Percentiles rank a stretch among this genome's conserved stretches.
Conservation (phyloP, 2,113 vertebrate genomes). For the Zeus faber region DNA sequence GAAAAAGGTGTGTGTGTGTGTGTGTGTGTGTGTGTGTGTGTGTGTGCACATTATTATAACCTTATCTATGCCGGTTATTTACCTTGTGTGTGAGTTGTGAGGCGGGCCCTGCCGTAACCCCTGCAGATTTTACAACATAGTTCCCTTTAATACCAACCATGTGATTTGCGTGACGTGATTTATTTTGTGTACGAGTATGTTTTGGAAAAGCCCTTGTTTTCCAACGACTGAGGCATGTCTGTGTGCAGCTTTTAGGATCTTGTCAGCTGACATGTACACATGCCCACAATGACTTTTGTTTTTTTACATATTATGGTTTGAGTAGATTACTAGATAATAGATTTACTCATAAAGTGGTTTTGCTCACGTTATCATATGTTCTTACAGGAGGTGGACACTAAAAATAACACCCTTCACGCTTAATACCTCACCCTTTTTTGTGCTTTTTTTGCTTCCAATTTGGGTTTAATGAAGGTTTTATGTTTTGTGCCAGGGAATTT, state of each 20-base stretch:
- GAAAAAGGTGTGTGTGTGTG: conserved; percentile 47
- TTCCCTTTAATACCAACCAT: conserved; percentile 44
- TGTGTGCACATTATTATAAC: conserved; percentile 10
- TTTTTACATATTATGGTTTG: conserved; percentile 18
- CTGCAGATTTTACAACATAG: conserved; percentile 41
- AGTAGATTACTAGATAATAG: conserved; percentile 3
- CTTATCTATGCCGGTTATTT: no score
- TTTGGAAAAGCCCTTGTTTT: conserved; percentile 51
- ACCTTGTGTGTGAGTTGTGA: conserved; percentile 11
- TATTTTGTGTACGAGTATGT: conserved; percentile 35
- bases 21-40: conserved; percentile 1
- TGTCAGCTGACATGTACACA: conserved; percentile 49
- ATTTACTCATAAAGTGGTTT: no score
- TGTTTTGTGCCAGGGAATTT: no score
- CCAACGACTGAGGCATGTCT: no score
- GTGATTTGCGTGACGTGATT: conserved; percentile 45
- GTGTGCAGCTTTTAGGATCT: conserved; percentile 32
- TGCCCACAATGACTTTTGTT: no score
- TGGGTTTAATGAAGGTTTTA: no score
- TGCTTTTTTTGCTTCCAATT: no score
- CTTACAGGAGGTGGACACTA: no score
- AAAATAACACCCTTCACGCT: no score
- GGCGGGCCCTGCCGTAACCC: conserved; percentile 25
- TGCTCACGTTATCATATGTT: no score
- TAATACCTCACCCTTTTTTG: no score